A percentile compares a stretch with the other conserved stretches of the same genome.
These are phyloP conservation scores for Frankliniella intonsa DNA, from an alignment of 2,888 invertebrate genomes.

Conservation along the genomic window DNA sequence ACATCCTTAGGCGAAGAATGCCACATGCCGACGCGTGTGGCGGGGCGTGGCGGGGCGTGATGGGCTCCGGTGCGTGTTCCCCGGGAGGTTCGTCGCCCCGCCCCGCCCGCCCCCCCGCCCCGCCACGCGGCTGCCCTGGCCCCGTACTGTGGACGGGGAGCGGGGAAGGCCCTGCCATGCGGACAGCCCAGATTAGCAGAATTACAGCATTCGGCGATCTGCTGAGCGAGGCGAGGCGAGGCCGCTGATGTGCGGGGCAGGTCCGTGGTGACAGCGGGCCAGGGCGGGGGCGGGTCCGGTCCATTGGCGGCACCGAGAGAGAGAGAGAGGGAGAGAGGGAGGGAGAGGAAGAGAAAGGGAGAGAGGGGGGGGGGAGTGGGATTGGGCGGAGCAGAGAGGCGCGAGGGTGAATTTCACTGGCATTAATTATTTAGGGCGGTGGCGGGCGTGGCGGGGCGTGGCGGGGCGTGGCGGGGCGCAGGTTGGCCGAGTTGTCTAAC, in stretches of 20 bases:
- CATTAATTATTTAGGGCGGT: slow-evolving; percentile 7
- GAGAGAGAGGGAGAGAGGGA: not conserved
- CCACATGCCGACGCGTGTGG: not conserved
- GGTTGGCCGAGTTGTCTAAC: not conserved
- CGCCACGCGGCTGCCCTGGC: not conserved
- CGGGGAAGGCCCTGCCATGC: not conserved
- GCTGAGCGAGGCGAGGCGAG: not conserved
- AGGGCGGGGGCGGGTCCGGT: not conserved
- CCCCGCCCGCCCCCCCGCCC: not conserved
- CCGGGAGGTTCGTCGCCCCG: not conserved
- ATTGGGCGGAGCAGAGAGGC: not conserved
- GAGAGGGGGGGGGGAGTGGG: not conserved
- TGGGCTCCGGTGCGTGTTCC: not conserved
- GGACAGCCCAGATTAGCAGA: not conserved
- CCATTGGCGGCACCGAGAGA: not conserved
- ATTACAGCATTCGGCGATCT: slow-evolving; percentile 18
- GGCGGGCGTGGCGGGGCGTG: not conserved
- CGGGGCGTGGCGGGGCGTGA: not conserved
- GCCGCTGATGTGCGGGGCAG: too few relatives aligned
- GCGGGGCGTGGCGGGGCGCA: not conserved
- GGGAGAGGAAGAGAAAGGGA: too few relatives aligned
- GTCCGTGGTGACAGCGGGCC: too few relatives aligned
- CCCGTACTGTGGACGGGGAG: not conserved
- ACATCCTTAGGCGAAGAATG: not conserved
- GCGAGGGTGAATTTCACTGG: not conserved